Percentiles rank a stretch among this genome's conserved stretches.
phyloP scores from a whole-genome alignment of 2,888 invertebrate species.

The Leucophenga montana region DNA sequence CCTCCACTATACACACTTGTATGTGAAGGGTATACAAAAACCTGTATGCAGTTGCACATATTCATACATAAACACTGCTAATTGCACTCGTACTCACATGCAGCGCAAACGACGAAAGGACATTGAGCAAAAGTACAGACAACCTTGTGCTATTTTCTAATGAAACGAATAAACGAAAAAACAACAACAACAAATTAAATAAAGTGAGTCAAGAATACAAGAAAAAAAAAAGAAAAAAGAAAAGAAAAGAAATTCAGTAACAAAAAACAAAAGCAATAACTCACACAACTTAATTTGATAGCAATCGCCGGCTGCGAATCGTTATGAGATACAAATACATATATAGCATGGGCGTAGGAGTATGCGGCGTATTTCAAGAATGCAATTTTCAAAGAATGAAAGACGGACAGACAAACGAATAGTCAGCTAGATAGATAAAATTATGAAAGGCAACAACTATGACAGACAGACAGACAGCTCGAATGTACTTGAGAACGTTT shows the following conservation, averaged over 20 bases:
- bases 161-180: constrained; percentile 4
- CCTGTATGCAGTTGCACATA: no score
- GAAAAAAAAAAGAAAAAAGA: background rate
- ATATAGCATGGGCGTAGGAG: no score
- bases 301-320: constrained; percentile 5
- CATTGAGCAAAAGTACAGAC: constrained; percentile 3
- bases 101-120: constrained; percentile 1
- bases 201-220: constrained; percentile 2
- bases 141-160: constrained; percentile 28
- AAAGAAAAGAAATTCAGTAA: background rate
- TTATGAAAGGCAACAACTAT: background rate
- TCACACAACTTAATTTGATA: constrained; percentile 15
- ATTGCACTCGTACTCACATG: background rate
- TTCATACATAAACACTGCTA: background rate
- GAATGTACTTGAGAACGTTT: no score
- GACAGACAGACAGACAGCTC: no score
- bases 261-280: no score
- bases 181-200: background rate
- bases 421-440: background rate
- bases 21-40: no score
- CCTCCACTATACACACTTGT: no score
- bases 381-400: background rate
- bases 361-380: background rate
- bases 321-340: no score
- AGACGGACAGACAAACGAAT: background rate